These are phyloP conservation scores for Polypedilum vanderplanki DNA, from an alignment of 1,140 invertebrate genomes.

Conservation along the genomic window DNA sequence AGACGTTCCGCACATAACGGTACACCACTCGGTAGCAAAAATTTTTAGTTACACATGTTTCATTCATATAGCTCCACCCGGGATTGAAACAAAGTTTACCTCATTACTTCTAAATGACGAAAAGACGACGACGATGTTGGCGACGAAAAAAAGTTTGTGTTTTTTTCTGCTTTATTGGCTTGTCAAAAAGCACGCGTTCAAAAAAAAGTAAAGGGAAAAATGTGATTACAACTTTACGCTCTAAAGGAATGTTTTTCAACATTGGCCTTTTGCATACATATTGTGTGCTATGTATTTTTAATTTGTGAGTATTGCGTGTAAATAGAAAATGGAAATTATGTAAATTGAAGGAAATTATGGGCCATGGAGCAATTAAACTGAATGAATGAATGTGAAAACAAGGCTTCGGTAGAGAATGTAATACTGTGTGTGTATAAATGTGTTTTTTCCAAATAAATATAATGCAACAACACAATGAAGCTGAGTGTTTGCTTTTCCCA, in stretches of 20 bases:
- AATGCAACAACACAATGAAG: too few relatives aligned
- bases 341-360: conserved; percentile 28
- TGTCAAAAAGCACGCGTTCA: too few relatives aligned
- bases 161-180: too few relatives aligned
- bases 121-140: too few relatives aligned
- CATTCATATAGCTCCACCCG: too few relatives aligned
- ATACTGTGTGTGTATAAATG: too few relatives aligned
- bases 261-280: neutral
- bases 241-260: neutral
- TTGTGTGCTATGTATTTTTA: conserved; percentile 2
- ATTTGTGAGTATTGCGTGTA: conserved; percentile 21
- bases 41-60: neutral
- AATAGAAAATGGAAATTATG: conserved; percentile 19
- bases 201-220: neutral
- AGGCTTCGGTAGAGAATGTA: neutral
- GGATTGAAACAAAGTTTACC: too few relatives aligned
- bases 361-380: conserved; percentile 26
- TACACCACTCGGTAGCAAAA: conserved; percentile 4
- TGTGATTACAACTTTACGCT: conserved; percentile 17
- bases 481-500: too few relatives aligned
- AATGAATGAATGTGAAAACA: neutral
- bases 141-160: too few relatives aligned
- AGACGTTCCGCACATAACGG: conserved; percentile 24
- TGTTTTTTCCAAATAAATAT: too few relatives aligned
- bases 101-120: too few relatives aligned